phyloP scores from a whole-genome alignment of 2,113 vertebrate genomes.

The Hiodon tergisus region DNA sequence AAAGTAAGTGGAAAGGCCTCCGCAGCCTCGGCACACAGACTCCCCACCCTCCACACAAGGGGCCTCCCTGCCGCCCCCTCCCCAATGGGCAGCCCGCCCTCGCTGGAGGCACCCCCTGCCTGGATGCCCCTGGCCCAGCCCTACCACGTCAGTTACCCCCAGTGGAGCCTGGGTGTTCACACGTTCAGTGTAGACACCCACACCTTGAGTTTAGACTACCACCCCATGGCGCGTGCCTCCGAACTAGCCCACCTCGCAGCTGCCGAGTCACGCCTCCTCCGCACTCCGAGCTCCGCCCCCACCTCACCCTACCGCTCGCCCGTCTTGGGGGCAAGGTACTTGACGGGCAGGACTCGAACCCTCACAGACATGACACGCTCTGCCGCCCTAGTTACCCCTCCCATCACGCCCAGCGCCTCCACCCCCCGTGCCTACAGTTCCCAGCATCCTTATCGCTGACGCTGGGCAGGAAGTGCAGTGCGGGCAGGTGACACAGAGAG shows the following conservation, averaged over 20 bases:
- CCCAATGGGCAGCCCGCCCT: slow-evolving; percentile 27
- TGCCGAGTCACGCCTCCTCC: slow-evolving; percentile 14
- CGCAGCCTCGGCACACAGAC: slow-evolving; percentile 25
- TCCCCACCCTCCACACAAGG: slow-evolving; percentile 20
- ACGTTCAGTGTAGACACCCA: slow-evolving; percentile 35
- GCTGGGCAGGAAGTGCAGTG: slow-evolving; percentile 22
- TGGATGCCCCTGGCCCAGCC: slow-evolving; percentile 30
- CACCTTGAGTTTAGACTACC: slow-evolving; percentile 38
- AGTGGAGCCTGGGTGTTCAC: slow-evolving; percentile 28
- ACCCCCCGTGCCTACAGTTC: slow-evolving; percentile 57
- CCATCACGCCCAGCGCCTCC: slow-evolving; percentile 50
- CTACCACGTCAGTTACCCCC: slow-evolving; percentile 25
- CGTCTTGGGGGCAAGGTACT: slow-evolving; percentile 1
- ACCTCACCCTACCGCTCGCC: slow-evolving; percentile 36
- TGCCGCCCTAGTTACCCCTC: slow-evolving; percentile 39
- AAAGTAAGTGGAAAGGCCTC: slow-evolving; percentile 87
- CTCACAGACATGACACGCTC: slow-evolving; percentile 42
- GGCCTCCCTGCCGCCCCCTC: slow-evolving; percentile 36
- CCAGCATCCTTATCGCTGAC: slow-evolving; percentile 39
- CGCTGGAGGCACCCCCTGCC: slow-evolving; percentile 33
- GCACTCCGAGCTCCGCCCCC: slow-evolving; percentile 27
- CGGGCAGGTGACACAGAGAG: slow-evolving; percentile 33
- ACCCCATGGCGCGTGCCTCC: slow-evolving; percentile 29
- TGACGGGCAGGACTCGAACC: slow-evolving; percentile 45
- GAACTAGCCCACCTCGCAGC: slow-evolving; percentile 19